Base-by-base conservation (phyloP, 2,888 invertebrate genomes). In the Agriopis aurantiaria region DNA sequence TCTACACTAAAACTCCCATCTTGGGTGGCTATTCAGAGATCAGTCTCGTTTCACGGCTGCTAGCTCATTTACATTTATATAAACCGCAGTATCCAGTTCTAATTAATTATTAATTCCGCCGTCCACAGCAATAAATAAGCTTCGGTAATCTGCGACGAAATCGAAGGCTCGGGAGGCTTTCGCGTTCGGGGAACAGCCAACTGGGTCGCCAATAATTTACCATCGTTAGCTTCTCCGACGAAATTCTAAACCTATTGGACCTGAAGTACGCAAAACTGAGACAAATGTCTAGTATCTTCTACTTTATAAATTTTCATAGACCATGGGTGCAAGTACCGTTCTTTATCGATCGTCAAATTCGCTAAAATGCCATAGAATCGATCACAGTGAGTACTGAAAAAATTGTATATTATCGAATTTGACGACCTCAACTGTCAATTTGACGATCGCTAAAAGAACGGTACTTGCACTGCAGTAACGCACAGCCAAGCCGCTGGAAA, bases 161-260 rank as follows among this genome's bases (percentile, higher is more conserved):
- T 66, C 70, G 62, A 63, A 62, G 33, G 33, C 45, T 60, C 6
- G 60, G 46, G 68, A 70, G 76, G 66, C 76, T 77, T 75, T 55
- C 75, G 75, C 74, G 82, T 85, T 82, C 78, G 73, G 69, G 77
- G 82, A 82, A 80, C 76, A 60, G 59, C 67, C 70, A 83, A 82
- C 77, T 78, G 76, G 83, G 78, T 66, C 74, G 75, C 71, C 76
- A 72, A 80, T 82, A 81, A 76, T 79, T 82, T 75, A 79, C 73
- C 64, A 74, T 77, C 78, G 82, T 80, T 80, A 76, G 75, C 65
- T 64, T 67, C 61, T 58, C 56, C 64, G 71, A 59, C 78, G 73
- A 77, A 76, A 74, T 76, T 76, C 72, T 72, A 74, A 73, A 73
- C 71, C 70, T 75, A 78, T 17, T 3, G 23, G 57, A 59, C n/a